phyloP scores from a whole-genome alignment of 1,140 invertebrate genomes.

The Drosophila nannoptera region DNA sequence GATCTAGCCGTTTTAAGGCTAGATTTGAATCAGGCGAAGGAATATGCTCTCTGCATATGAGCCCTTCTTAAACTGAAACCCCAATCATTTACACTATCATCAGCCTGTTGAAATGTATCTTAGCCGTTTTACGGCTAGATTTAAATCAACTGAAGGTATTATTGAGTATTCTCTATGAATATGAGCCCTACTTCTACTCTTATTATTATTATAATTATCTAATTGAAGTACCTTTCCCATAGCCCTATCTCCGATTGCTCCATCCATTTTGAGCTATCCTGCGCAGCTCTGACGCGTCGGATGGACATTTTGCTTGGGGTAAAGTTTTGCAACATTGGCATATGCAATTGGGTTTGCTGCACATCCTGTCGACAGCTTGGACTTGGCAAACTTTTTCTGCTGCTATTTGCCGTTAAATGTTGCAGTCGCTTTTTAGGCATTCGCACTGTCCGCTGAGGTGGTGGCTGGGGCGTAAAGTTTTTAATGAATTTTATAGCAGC shows the following conservation, averaged over 20 bases:
- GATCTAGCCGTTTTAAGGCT: too few species aligned
- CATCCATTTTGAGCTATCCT: background rate
- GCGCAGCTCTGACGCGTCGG: slow-evolving; percentile 29
- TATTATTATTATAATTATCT: too few species aligned
- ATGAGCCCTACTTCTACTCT: too few species aligned
- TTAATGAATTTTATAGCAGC: slow-evolving; percentile 76
- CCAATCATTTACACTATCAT: too few species aligned
- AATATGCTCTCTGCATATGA: too few species aligned
- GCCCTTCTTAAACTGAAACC: too few species aligned
- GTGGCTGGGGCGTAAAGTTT: slow-evolving; percentile 49
- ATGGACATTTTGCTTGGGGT: slow-evolving; percentile 51
- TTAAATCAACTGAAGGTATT: too few species aligned
- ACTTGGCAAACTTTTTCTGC: slow-evolving; percentile 67
- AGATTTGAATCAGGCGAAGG: too few species aligned
- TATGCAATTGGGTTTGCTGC: slow-evolving; percentile 76
- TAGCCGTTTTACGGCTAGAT: too few species aligned
- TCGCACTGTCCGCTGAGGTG: slow-evolving; percentile 19
- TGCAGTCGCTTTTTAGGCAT: slow-evolving; percentile 51
- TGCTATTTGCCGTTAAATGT: slow-evolving; percentile 68
- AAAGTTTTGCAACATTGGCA: slow-evolving; percentile 72
- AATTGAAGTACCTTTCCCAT: background rate
- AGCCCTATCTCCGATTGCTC: background rate
- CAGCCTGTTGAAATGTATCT: too few species aligned
- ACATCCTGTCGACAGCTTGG: slow-evolving; percentile 75
- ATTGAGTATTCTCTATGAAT: too few species aligned